Conservation (phyloP, 2,888 invertebrate species). For the Scaptomyza tumidula region DNA sequence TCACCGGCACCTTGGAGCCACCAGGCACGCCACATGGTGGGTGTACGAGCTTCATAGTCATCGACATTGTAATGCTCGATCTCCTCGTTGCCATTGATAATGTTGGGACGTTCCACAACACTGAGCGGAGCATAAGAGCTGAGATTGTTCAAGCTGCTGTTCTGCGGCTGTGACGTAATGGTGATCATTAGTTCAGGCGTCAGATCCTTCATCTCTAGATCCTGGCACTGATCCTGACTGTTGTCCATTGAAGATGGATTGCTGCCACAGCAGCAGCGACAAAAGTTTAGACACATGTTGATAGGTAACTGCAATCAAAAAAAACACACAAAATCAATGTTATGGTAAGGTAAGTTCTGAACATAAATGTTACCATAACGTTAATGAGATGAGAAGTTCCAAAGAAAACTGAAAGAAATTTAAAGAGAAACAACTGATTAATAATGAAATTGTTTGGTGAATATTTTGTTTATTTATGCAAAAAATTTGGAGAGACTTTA, state of each 20-base stretch:
- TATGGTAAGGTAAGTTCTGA: background rate
- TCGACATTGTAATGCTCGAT: conserved; percentile 41
- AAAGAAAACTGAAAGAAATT: background rate
- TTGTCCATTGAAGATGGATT: background rate
- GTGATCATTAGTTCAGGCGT: conserved; percentile 2
- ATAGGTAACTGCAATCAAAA: background rate
- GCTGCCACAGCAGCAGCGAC: conserved; percentile 11
- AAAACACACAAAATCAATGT: background rate
- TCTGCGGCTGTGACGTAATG: conserved; percentile 31
- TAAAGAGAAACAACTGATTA: background rate
- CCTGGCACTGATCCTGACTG: conserved; percentile 12
- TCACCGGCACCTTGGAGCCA: conserved; percentile 40
- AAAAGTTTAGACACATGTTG: conserved; percentile 26
- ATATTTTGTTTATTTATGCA: too few species aligned
- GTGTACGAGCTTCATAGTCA: conserved; percentile 35
- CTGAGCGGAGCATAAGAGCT: conserved; percentile 19
- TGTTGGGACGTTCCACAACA: conserved; percentile 8
- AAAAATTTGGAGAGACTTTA: background rate
- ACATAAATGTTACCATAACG: background rate
- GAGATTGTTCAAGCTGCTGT: conserved; percentile 14
- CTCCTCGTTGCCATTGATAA: conserved; percentile 26
- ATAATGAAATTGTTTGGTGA: background rate
- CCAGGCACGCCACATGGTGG: conserved; percentile 50
- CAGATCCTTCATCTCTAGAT: conserved; percentile 30
- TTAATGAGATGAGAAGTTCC: background rate